phyloP scores from a whole-genome alignment of 1,140 invertebrate genomes.

The Heliconius himera region DNA sequence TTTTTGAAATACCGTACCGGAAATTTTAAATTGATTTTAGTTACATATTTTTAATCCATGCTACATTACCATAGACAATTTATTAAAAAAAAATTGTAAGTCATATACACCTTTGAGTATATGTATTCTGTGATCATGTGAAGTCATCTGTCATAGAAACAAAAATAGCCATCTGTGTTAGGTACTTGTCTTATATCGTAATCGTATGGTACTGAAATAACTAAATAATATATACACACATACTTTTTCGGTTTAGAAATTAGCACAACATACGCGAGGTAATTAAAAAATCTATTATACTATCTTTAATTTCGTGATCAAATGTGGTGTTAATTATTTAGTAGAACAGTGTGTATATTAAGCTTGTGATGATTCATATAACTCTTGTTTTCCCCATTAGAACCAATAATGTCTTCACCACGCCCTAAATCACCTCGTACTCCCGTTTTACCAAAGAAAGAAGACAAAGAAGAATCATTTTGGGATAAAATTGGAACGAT shows the following conservation, averaged over 20 bases:
- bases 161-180: not conserved
- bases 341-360: not conserved
- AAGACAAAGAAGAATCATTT: constrained; percentile 96
- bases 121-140: not conserved
- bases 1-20: too few relatives aligned
- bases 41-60: not conserved
- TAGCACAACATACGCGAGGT: not conserved
- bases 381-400: constrained; percentile 39
- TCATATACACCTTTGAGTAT: too few relatives aligned
- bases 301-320: not conserved
- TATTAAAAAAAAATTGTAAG: not conserved
- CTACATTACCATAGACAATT: not conserved
- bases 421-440: constrained; percentile 90
- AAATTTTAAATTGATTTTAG: too few relatives aligned
- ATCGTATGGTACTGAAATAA: not conserved
- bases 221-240: not conserved
- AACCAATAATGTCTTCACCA: constrained; percentile 80
- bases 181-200: not conserved
- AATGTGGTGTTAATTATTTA: not conserved
- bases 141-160: not conserved
- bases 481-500: constrained; percentile 96
- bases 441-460: constrained; percentile 86
- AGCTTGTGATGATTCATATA: constrained; percentile 39
- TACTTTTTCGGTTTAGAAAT: not conserved
- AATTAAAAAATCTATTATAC: not conserved